Evolutionary conservation across 2,797 vertebrate species (phyloP), one percentile per base, ranked within the genome.

Genomic region (Megaceryle alcyon): DNA sequence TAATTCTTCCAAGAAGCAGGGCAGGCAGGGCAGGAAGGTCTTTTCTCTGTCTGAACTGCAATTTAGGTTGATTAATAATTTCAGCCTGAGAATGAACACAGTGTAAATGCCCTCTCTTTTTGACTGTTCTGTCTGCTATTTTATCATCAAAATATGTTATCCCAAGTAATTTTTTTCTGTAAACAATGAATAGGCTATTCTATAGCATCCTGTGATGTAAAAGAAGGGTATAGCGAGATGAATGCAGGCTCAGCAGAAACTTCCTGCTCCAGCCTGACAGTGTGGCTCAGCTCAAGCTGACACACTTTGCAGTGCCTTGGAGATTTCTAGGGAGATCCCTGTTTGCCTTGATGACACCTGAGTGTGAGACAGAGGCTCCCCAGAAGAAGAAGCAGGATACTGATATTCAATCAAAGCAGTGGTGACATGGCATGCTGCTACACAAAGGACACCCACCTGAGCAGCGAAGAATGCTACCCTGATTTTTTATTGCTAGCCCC

Each of bases 401-500:
- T 77, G 51, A 51, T 82, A 56, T 18, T 82, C 48, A n/a, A 28
- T 25, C 15, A 43, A 56, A 51, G 54, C 5, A 11, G 31, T 5
- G 28, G 35, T 29, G 15, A 17, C 23, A 3, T 2, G 26, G 31
- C 80, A 49, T 3, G 37, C 8, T 39, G 23, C 75, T 89, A 23
- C 48, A 31, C 39, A 43, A n/a, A 63, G 64, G 35, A 12, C 48
- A 44, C 56, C 51, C 64, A 39, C 53, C 43, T 16, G 35, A 51
- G 54, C 65, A 48, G 23, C 3, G 56, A 29, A 5, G 13, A 64
- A n/a, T 0, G 0, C 12, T 64, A 18, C 1, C 6, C 53, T 63
- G 43, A 16, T 87, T 35, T 82, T 15, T 43, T 26, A 9, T 43
- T 70, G 48, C 48, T 53, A 28, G 41, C 7, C 23, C 22, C 39